Base-by-base conservation (phyloP, 2,113 vertebrate genomes). In the Forbesichthys papilliferus region DNA sequence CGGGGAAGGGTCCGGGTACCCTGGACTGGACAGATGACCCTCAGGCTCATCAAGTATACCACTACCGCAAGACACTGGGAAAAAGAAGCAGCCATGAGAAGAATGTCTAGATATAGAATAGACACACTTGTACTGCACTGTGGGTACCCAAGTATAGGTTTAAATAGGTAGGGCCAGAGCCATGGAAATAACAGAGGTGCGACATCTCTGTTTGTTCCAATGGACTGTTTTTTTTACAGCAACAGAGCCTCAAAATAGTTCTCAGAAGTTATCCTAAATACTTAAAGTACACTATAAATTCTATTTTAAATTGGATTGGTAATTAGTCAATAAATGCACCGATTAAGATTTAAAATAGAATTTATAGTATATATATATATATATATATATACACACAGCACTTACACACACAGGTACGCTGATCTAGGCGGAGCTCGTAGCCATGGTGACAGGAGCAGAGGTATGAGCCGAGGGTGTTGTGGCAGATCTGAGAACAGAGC, bases 401-500 rank as follows among this genome's bases (percentile, higher is more conserved):
- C 91, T 90, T 57, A 98, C 97, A 91, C 75, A 84, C 83, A 76
- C 96, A 98, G 49, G 93, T 93, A 61, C 67, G 88, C 18, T 80
- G 64, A 61, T 99, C 95, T 14, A 87, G 79, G 71, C 91, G 93
- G 47, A 99, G 93, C 63, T 91, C 84, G 10, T 95, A 98, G 64
- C 97, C 96, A 16, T 88, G 70, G 46, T 33, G 83, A 86, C 97
- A 99, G 53, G 95, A 92, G 68, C 97, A 99, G 83, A 95, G 88
- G 85, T 95, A 97, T 13, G 96, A 93, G 1, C 96, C 96, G 0
- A 95, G 64, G 0, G 94, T 96, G 89, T 98, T 98, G 84, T 96
- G 94, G 79, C 97, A 99, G 64, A 96, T 83, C 49, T 99, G 97
- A 67, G 95, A 89, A 78, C 97, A 99, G 52, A 2, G 79, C 2